These are phyloP conservation scores for Cydia amplana DNA, from an alignment of 1,140 invertebrate genomes.

Conservation along the genomic window DNA sequence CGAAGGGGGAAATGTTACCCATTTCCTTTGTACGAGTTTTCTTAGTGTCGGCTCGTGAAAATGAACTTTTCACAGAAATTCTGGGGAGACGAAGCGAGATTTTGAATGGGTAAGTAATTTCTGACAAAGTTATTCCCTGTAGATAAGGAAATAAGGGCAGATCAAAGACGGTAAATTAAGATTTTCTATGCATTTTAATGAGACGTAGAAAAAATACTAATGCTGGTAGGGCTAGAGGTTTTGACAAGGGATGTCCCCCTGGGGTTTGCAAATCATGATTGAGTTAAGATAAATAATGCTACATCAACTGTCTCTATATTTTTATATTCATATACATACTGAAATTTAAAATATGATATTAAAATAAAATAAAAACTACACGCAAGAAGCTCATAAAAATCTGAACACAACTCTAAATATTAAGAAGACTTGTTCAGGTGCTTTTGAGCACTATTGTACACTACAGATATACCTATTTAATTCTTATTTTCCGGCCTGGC, in stretches of 20 bases:
- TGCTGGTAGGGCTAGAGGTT: not conserved
- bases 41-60: conserved; percentile 8
- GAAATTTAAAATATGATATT: too few relatives aligned
- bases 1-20: conserved; percentile 48
- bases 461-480: too few relatives aligned
- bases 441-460: too few relatives aligned
- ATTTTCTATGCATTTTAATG: conserved; percentile 31
- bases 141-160: conserved; percentile 17
- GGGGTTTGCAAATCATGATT: not conserved
- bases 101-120: conserved; percentile 3
- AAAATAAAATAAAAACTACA: too few relatives aligned
- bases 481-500: too few relatives aligned
- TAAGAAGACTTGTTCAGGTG: too few relatives aligned
- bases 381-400: too few relatives aligned
- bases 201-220: conserved; percentile 20
- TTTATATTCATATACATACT: not conserved
- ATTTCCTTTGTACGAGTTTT: conserved; percentile 17
- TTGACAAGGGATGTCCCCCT: not conserved
- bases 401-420: too few relatives aligned
- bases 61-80: not conserved
- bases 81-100: not conserved
- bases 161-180: conserved; percentile 31
- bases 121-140: not conserved
- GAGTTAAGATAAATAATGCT: not conserved
- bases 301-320: not conserved